Conservation (phyloP, 2,888 invertebrate species). For the Caenorhabditis imperialis region DNA sequence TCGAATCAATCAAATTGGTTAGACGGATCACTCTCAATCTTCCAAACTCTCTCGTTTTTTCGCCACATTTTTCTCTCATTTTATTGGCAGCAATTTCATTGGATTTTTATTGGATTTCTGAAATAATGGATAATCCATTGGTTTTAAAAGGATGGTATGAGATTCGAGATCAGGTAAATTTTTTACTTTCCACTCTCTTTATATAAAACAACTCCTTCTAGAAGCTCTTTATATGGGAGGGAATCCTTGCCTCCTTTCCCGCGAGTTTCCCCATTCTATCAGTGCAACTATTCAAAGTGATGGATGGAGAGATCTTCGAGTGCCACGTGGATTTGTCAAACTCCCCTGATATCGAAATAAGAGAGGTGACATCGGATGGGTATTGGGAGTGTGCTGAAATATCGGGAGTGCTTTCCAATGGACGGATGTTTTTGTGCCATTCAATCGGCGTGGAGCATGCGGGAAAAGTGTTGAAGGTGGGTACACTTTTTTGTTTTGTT, state of each 20-base stretch:
- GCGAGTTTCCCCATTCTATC: background rate
- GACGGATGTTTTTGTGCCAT: slow-evolving; percentile 36
- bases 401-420: slow-evolving; percentile 10
- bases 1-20: too few species aligned
- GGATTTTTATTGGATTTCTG: too few species aligned
- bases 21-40: too few species aligned
- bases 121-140: too few species aligned
- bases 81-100: too few species aligned
- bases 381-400: slow-evolving; percentile 52
- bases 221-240: slow-evolving; percentile 15
- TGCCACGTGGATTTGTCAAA: background rate
- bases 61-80: too few species aligned
- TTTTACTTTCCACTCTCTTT: too few species aligned
- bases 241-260: background rate
- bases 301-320: slow-evolving; percentile 13
- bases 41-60: too few species aligned
- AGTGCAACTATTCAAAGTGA: slow-evolving; percentile 8
- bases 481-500: background rate
- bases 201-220: too few species aligned
- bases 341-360: background rate
- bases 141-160: too few species aligned
- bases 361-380: slow-evolving; percentile 26
- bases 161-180: too few species aligned
- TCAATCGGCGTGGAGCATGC: slow-evolving; percentile 29
- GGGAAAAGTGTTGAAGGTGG: slow-evolving; percentile 26